These are phyloP conservation scores for Pyralis farinalis DNA, from an alignment of 2,888 invertebrate genomes.

Conservation along the genomic window DNA sequence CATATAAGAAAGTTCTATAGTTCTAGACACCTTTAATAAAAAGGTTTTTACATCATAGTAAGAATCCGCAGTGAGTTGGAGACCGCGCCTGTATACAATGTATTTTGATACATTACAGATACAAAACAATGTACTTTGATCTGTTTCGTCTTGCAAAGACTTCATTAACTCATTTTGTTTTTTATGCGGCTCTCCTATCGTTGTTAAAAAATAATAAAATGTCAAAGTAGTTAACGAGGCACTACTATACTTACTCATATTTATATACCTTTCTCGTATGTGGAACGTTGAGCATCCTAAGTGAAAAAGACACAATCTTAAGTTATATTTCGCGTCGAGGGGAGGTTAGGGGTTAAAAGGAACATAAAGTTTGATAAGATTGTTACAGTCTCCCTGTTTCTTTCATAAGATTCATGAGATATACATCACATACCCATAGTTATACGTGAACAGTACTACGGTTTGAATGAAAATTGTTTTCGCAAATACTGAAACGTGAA, in stretches of 20 bases:
- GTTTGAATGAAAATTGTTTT: neutral
- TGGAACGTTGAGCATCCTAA: conserved; percentile 3
- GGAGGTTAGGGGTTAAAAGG: conserved; percentile 8
- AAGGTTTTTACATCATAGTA: too few species aligned
- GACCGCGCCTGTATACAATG: too few species aligned
- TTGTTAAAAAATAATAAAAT: too few species aligned
- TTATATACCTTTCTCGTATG: neutral
- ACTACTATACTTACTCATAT: neutral
- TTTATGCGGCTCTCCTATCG: too few species aligned
- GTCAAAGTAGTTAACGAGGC: too few species aligned
- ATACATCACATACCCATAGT: neutral
- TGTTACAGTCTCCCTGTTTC: conserved; percentile 7
- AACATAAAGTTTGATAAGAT: conserved; percentile 11
- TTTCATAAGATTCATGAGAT: conserved; percentile 7
- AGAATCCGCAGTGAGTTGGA: too few species aligned
- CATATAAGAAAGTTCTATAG: too few species aligned
- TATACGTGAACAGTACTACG: neutral
- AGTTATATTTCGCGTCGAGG: conserved; percentile 8
- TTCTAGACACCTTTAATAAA: too few species aligned
- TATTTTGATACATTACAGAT: too few species aligned
- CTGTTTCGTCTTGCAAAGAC: too few species aligned
- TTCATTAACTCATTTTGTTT: too few species aligned
- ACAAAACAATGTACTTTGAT: too few species aligned
- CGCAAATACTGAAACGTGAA: neutral
- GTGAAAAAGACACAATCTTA: conserved; percentile 8